Conservation (phyloP, 1,140 invertebrate genomes). For the Elysia chlorotica region DNA sequence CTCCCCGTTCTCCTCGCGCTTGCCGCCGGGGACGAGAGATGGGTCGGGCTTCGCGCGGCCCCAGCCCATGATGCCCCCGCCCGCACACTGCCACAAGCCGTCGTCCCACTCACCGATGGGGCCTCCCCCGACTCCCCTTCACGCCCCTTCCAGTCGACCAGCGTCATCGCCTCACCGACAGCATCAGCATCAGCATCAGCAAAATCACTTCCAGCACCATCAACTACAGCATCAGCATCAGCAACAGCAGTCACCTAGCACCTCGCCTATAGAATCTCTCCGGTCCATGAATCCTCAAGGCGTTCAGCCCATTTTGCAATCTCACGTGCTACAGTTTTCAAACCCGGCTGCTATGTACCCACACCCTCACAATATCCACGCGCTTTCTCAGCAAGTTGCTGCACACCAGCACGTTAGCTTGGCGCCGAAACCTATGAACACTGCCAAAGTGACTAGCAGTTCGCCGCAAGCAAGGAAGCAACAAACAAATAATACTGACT, state of each 20-base stretch:
- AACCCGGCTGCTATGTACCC: background rate
- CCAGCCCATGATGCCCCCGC: background rate
- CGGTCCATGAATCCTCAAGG: constrained; percentile 12
- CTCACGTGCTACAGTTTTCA: background rate
- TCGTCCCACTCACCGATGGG: background rate
- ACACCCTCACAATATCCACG: background rate
- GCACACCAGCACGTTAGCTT: background rate
- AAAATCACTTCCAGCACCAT: too few species aligned
- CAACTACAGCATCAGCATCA: too few species aligned
- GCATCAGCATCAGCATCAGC: too few species aligned
- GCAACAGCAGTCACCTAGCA: too few species aligned
- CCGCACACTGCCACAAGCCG: background rate
- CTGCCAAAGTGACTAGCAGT: background rate
- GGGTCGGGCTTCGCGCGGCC: background rate
- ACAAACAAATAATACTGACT: background rate
- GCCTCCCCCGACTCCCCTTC: background rate
- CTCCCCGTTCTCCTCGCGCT: too few species aligned
- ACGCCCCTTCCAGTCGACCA: too few species aligned
- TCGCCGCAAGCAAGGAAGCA: background rate
- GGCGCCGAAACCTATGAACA: too few species aligned
- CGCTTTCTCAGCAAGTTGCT: background rate
- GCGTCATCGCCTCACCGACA: too few species aligned
- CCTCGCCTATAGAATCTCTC: background rate
- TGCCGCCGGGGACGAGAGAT: background rate
- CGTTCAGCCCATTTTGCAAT: background rate